Evolutionary conservation across 2,113 vertebrate genomes (phyloP).

Genomic region (Sinosuthora webbiana): DNA sequence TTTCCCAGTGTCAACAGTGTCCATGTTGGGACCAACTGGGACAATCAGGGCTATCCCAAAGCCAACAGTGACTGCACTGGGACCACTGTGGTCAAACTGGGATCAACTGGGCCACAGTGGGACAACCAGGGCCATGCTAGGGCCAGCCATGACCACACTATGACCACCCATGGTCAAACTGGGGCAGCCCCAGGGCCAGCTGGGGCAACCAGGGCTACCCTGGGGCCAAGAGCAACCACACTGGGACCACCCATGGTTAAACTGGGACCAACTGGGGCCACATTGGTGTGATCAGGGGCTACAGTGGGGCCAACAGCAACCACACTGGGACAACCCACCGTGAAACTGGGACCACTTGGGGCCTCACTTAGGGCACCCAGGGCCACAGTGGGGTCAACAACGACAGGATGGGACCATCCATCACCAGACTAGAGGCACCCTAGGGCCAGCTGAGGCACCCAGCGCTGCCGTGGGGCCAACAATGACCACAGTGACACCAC

Average conservation of each 20-base stretch:
- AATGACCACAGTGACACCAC: not conserved
- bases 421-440: not conserved
- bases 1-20: too few relatives aligned
- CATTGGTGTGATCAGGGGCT: not conserved
- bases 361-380: not conserved
- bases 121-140: not conserved
- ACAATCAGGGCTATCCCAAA: not conserved
- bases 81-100: not conserved
- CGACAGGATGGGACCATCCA: not conserved
- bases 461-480: rapidly evolving
- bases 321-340: too few relatives aligned
- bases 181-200: too few relatives aligned
- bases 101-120: too few relatives aligned
- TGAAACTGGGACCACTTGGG: not conserved
- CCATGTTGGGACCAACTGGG: not conserved
- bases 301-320: rapidly evolving
- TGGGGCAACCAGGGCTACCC: too few relatives aligned
- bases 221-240: not conserved
- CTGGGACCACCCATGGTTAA: not conserved
- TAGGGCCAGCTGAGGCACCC: too few relatives aligned
- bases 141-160: not conserved
- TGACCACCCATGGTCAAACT: not conserved
- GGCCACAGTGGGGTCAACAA: not conserved
- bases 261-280: not conserved
- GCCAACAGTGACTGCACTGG: rapidly evolving